A percentile compares a stretch with the other conserved stretches of the same genome.
Conservation (phyloP, 2,113 vertebrate species). For the Peromyscus leucopus region DNA sequence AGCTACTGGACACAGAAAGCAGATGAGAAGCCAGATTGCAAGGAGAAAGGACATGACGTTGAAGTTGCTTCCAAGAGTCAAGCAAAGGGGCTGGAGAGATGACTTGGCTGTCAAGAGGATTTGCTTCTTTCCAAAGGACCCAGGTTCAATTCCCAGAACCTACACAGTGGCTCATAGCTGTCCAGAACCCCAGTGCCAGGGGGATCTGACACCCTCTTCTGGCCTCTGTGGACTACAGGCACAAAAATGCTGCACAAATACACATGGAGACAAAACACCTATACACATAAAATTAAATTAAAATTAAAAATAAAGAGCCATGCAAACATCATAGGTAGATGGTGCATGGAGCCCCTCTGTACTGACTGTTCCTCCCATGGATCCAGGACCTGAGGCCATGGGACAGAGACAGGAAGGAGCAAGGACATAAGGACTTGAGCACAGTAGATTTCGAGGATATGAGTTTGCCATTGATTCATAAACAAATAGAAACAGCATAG, state of each 20-base stretch:
- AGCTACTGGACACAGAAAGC: background rate
- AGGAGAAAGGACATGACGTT: background rate
- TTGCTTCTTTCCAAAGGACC: background rate
- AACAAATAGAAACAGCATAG: background rate
- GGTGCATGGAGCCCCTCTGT: background rate
- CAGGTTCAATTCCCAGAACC: background rate
- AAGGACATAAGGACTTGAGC: background rate
- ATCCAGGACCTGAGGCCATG: background rate
- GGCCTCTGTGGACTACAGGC: background rate
- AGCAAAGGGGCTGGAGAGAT: background rate
- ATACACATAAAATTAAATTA: background rate
- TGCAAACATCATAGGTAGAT: background rate
- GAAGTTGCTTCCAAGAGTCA: background rate
- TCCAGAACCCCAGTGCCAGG: background rate
- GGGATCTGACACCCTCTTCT: background rate
- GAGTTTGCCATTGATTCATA: background rate
- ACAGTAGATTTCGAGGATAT: background rate
- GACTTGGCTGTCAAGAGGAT: background rate
- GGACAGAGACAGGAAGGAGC: background rate
- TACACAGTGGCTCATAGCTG: background rate
- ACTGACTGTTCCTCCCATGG: background rate
- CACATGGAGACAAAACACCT: background rate
- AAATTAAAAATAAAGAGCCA: background rate
- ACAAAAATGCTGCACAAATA: background rate
- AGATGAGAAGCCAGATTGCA: constrained; percentile 27